Conservation (phyloP, 2,797 vertebrate species). For the Myotis myotis region DNA sequence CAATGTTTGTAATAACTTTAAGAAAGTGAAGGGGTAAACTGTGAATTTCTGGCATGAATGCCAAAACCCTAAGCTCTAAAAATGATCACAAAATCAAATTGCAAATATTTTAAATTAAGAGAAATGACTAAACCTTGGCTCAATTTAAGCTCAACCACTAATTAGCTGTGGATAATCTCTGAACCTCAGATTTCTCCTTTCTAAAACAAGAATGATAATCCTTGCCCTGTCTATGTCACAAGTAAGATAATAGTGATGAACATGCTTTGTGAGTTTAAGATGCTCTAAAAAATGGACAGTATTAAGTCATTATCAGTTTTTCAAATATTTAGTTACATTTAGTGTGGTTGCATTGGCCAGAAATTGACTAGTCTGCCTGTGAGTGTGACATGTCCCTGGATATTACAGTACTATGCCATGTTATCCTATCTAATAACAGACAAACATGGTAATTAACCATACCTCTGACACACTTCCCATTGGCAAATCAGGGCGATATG, state of each 20-base stretch:
- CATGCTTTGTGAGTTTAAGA: not conserved
- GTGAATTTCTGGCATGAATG: not conserved
- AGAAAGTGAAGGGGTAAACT: not conserved
- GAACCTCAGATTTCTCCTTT: not conserved
- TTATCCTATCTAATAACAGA: not conserved
- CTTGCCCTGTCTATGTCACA: not conserved
- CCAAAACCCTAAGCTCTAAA: not conserved
- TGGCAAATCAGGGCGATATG: no score
- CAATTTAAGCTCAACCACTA: not conserved
- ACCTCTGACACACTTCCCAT: no score
- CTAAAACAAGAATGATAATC: not conserved
- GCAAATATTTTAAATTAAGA: not conserved
- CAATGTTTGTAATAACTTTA: not conserved
- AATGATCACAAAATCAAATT: not conserved
- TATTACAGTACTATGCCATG: not conserved
- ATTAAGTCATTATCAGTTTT: not conserved
- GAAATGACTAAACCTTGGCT: not conserved
- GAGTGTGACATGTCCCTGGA: not conserved
- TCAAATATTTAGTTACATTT: not conserved
- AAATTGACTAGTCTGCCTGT: not conserved
- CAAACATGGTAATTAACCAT: no score
- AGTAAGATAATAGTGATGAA: not conserved
- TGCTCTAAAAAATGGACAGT: not conserved
- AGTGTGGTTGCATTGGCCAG: not conserved
- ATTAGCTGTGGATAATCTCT: not conserved